Conservation (phyloP, 2,113 vertebrate genomes). For the Buteo buteo region DNA sequence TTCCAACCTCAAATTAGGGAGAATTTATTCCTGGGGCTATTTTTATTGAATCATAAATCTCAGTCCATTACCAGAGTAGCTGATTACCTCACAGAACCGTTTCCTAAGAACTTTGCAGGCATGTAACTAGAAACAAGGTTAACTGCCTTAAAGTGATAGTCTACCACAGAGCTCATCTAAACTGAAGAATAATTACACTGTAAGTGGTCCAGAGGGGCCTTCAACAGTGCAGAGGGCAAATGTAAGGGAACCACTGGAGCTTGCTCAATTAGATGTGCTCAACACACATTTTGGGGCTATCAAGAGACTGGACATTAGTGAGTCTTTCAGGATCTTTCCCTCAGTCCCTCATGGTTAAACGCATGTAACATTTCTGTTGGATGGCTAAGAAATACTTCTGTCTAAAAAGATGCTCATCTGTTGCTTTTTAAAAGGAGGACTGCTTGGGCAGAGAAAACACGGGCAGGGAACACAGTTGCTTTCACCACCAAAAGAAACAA, state of each 20-base stretch:
- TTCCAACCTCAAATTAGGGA: slow-evolving; percentile 46
- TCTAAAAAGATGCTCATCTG: background rate
- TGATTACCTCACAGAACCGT: background rate
- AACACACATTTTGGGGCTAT: background rate
- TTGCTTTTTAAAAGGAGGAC: background rate
- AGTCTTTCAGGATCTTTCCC: background rate
- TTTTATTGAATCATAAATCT: slow-evolving; percentile 54
- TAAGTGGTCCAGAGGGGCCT: background rate
- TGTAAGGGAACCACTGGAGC: background rate
- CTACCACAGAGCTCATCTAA: background rate
- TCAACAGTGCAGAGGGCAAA: background rate
- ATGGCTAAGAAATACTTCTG: background rate
- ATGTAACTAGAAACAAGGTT: slow-evolving; percentile 21
- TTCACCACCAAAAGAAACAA: background rate
- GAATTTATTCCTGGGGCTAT: slow-evolving; percentile 59
- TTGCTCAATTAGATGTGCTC: background rate
- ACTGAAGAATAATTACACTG: background rate
- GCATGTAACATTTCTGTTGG: background rate
- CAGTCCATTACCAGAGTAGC: slow-evolving; percentile 21
- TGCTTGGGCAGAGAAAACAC: background rate
- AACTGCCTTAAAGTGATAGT: slow-evolving; percentile 16
- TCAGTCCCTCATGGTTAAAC: background rate
- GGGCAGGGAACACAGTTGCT: background rate
- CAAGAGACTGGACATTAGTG: background rate
- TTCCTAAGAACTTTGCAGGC: slow-evolving; percentile 14